Conservation (phyloP, 2,888 invertebrate genomes). For the Melanostoma scalare region DNA sequence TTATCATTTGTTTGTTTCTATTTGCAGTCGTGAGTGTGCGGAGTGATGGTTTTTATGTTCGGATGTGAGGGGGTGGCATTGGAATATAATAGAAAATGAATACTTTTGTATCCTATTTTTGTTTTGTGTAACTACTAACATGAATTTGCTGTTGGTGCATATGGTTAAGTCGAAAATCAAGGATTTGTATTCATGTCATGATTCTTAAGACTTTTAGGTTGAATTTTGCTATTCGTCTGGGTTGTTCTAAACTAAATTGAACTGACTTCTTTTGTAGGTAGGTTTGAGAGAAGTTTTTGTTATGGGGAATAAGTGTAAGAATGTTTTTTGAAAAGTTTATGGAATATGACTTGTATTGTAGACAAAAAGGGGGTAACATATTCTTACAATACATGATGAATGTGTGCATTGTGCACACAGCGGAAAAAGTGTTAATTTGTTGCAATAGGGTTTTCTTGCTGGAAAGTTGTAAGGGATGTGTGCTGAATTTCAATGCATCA, state of each 20-base stretch:
- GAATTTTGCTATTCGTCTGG: conserved; percentile 6
- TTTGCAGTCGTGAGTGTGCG: conserved; percentile 25
- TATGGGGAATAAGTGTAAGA: background rate
- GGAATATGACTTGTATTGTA: background rate
- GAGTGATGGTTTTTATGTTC: background rate
- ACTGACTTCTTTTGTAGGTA: no score
- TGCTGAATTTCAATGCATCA: conserved; percentile 33
- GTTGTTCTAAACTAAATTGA: no score
- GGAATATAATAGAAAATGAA: background rate
- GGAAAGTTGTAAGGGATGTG: conserved; percentile 39
- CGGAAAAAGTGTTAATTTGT: conserved; percentile 45
- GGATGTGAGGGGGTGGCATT: background rate
- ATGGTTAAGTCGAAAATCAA: conserved; percentile 9
- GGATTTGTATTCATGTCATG: conserved; percentile 38
- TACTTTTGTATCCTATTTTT: conserved; percentile 13
- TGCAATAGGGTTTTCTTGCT: conserved; percentile 12
- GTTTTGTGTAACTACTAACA: conserved; percentile 44
- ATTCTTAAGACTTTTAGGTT: background rate
- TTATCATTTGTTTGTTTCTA: conserved; percentile 26
- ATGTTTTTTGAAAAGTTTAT: conserved; percentile 1
- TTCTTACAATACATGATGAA: conserved; percentile 1
- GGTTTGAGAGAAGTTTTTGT: background rate
- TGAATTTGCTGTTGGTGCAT: conserved; percentile 19
- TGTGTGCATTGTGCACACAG: conserved; percentile 2
- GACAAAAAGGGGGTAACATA: background rate